These are phyloP conservation scores for Stenchaetothrips biformis DNA, from an alignment of 2,888 invertebrate species.

Conservation along the genomic window DNA sequence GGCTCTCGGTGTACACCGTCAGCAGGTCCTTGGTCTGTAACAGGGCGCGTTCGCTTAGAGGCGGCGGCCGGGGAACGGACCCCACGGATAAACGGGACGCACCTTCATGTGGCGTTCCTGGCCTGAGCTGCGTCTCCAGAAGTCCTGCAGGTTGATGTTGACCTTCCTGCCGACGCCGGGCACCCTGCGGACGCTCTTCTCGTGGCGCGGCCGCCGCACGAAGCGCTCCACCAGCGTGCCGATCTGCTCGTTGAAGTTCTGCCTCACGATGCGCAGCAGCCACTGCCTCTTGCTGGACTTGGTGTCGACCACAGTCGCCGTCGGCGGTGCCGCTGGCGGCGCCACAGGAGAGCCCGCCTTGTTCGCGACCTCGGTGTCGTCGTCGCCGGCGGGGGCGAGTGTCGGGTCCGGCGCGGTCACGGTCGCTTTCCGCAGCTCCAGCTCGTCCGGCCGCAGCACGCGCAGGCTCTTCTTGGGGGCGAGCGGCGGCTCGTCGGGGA, in stretches of 20 bases:
- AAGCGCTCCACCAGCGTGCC: not conserved
- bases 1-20: not conserved
- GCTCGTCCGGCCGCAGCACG: not conserved
- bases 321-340: not conserved
- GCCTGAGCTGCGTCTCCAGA: conserved; percentile 3
- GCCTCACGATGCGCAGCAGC: not conserved
- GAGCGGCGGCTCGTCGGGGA: not conserved
- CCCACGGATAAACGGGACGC: too few relatives aligned
- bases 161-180: conserved; percentile 17
- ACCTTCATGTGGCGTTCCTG: conserved; percentile 12
- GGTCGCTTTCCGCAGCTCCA: not conserved
- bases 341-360: not conserved
- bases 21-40: conserved; percentile 13
- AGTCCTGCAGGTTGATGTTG: conserved; percentile 12
- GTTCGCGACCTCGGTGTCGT: not conserved
- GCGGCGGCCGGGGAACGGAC: too few relatives aligned
- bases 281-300: not conserved
- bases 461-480: not conserved
- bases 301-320: not conserved
- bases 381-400: not conserved
- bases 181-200: conserved; percentile 14
- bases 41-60: not conserved
- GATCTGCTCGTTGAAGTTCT: conserved; percentile 24
- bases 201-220: conserved; percentile 8
- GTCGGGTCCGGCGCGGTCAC: not conserved